Evolutionary conservation across 1,140 invertebrate genomes (phyloP), one percentile per base, ranked within the genome.

Genomic region (Olivierus martensii): DNA sequence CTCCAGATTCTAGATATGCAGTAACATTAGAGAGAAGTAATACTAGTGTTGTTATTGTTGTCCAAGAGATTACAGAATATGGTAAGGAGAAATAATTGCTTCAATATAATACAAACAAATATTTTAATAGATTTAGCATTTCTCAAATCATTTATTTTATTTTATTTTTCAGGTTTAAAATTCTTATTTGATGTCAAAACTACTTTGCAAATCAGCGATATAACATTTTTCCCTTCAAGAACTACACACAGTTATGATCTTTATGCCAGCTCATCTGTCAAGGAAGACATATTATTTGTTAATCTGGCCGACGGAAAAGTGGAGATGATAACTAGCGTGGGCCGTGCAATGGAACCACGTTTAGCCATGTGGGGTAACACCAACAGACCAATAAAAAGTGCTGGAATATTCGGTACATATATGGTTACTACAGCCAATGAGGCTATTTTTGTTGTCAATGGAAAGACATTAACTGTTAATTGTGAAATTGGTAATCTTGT

Each of bases 171-270:
- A 52, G 81, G 80, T 45, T 61, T 86, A 28, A 73, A 77, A 57
- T 84, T 84, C 62, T 69, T 75, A 10, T 85, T 84, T 67, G 83
- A 86, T 62, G 82, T 86, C 17, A 83, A 81, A 66, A 84, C 83
- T 6, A 82, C 80, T 4, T 67, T 84, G 19, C 80, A 81, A 62
- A 79, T 87, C 52, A 83, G 82, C 56, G 81, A 83, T 61, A 75
- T 85, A 37, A 78, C 81, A 9, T 87, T 87, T 65, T 83, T 83
- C 65, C 81, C 82, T 3, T 83, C 82, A 21, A 74, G 79, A 62
- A 78, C 75, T 10, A 80, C 79, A 11, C 80, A 83, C 60, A 81
- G 82, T 52, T 87, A 85, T 62, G 82, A 87, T 64, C 69, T 85
- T 21, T 83, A 82, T 55, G 78, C 84, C 35, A 81, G 77, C 28